phyloP scores from a whole-genome alignment of 2,113 vertebrate species.

The Nycticorax nycticorax region DNA sequence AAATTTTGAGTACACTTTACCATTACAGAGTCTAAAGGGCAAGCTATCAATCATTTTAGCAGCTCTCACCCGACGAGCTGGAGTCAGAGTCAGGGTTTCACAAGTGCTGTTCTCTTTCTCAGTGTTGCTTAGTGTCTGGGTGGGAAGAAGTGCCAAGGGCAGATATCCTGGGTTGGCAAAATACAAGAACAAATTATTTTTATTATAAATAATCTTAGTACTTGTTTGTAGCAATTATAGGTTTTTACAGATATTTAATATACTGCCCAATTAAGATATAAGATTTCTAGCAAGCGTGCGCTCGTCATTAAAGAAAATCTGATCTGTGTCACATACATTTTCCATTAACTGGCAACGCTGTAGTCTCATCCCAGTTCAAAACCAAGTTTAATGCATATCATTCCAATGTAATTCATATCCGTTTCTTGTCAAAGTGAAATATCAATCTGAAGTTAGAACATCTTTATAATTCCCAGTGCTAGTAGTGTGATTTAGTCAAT shows the following conservation, averaged over 20 bases:
- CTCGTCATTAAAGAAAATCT: neutral
- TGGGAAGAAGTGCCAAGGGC: neutral
- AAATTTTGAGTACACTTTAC: neutral
- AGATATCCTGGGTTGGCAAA: neutral
- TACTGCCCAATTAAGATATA: neutral
- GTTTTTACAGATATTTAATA: neutral
- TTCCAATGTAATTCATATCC: neutral
- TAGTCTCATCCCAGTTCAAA: neutral
- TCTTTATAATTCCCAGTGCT: neutral
- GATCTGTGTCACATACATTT: neutral
- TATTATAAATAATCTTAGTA: neutral
- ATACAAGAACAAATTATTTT: neutral
- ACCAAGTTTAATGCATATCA: neutral
- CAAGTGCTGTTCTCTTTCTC: neutral
- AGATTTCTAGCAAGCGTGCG: neutral
- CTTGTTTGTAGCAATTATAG: neutral
- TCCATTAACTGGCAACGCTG: neutral
- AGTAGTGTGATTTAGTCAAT: neutral
- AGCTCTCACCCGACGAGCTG: neutral
- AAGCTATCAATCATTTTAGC: slow-evolving; percentile 17
- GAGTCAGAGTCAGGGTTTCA: neutral
- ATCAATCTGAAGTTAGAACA: neutral
- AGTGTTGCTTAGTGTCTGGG: neutral
- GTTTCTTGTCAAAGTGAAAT: neutral
- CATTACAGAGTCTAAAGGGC: neutral